These are phyloP conservation scores for Odontothrips loti DNA, from an alignment of 2,888 invertebrate genomes.

Conservation along the genomic window DNA sequence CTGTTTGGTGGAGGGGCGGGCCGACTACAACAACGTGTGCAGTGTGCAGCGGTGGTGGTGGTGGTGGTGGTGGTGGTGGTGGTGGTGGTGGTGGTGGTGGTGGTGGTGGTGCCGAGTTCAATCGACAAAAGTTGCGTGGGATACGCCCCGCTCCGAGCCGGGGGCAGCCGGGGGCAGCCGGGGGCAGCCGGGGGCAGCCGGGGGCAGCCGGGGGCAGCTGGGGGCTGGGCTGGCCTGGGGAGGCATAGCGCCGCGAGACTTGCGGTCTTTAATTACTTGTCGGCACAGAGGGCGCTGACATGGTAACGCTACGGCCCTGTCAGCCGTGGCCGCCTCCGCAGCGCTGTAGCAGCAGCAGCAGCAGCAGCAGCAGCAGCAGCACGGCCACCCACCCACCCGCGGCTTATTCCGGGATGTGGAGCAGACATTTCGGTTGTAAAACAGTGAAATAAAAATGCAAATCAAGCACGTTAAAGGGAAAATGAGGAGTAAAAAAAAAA, in stretches of 20 bases:
- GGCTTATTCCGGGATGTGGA: not conserved
- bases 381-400: not conserved
- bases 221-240: too few relatives aligned
- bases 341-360: not conserved
- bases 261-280: not conserved
- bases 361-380: not conserved
- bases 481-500: constrained; percentile 9
- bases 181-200: not conserved
- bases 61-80: not conserved
- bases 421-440: constrained; percentile 23
- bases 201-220: too few relatives aligned
- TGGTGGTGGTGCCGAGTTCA: not conserved
- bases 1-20: not conserved
- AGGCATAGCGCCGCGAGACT: not conserved
- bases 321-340: too few relatives aligned
- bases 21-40: too few relatives aligned
- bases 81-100: not conserved
- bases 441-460: constrained; percentile 16
- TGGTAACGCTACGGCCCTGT: too few relatives aligned
- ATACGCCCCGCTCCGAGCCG: not conserved
- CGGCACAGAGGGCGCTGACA: not conserved
- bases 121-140: not conserved
- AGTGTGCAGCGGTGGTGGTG: not conserved
- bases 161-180: not conserved
- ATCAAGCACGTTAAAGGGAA: constrained; percentile 15